Evolutionary conservation across 2,888 invertebrate species (phyloP), one percentile per base, ranked within the genome.

Genomic region (Plagiodera versicolora): DNA sequence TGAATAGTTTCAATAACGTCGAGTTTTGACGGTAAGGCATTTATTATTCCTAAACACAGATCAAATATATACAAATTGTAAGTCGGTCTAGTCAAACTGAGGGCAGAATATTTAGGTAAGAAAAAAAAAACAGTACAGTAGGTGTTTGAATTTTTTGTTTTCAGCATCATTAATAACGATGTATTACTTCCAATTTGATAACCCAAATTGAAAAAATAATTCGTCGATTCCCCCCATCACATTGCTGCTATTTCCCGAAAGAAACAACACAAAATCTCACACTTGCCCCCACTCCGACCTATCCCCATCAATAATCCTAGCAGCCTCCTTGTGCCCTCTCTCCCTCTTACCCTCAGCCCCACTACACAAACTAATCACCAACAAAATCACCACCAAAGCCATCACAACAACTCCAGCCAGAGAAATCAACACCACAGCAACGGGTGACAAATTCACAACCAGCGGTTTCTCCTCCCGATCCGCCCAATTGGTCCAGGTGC

Each of bases 401-500:
- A 53, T 11, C 1, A 53, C 53, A 10, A 24, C 14, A 20, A 53
- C n/a, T 14, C 44, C 53, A 2, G 53, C 53, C 16, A 53, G n/a
- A 20, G 24, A 44, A 30, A 79, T 74, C n/a, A 80, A 65, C 2
- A 72, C 74, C 14, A 78, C 70, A 0, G 76, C 71, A 24, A 78
- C 62, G 2, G 77, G 74, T 3, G 79, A 75, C 28, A 70, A 63
- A 5, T 62, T 16, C 10, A 18, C 35, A 1, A 28, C 14, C 4
- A 10, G 11, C 2, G 76, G 62, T 58, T 73, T 71, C 54, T 83
- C 82, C 63, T 79, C 78, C 81, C 83, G 84, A 68, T 86, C 85
- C 68, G 79, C 75, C 87, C 87, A 87, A 67, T 79, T 81, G 1
- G 81, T 80, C 87, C 87, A 88, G 0, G 83, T 82, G 53, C 82